Percentiles rank a stretch among this genome's conserved stretches.
phyloP scores from a whole-genome alignment of 2,797 vertebrate species.

The Manis crassicaudata region DNA sequence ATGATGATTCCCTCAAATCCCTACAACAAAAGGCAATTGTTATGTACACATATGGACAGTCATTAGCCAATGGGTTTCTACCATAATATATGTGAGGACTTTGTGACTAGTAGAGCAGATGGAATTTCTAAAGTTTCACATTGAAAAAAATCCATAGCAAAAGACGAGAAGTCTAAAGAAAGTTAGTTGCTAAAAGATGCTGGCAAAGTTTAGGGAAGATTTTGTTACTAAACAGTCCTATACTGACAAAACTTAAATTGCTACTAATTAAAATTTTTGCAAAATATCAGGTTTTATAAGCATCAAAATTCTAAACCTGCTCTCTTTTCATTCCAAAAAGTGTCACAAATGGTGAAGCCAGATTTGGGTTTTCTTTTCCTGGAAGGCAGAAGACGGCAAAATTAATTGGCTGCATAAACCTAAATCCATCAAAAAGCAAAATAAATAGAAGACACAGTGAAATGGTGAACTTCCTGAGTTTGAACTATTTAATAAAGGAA shows the following conservation, averaged over 20 bases:
- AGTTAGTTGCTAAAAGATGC: conserved; percentile 37
- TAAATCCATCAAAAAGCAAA: conserved; percentile 38
- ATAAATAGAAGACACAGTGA: neutral
- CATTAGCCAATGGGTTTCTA: conserved; percentile 31
- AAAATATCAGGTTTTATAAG: conserved; percentile 23
- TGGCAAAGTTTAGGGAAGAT: neutral
- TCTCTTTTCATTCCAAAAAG: neutral
- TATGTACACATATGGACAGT: neutral
- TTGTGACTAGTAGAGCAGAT: conserved; percentile 1
- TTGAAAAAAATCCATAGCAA: neutral
- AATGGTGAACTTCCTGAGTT: conserved; percentile 31
- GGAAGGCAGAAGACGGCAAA: neutral
- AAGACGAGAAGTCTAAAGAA: conserved; percentile 37
- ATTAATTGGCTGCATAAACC: neutral
- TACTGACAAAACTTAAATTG: conserved; percentile 39
- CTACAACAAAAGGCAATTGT: conserved; percentile 9
- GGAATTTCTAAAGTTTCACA: conserved; percentile 23
- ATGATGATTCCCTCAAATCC: neutral
- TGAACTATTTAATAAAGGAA: conserved; percentile 60
- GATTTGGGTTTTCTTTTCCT: neutral
- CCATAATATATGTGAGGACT: conserved; percentile 1
- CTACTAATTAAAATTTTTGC: neutral
- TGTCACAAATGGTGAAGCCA: neutral
- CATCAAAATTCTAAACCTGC: conserved; percentile 14
- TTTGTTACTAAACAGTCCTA: conserved; percentile 39